Base-by-base conservation (phyloP, 2,797 vertebrate genomes). In the Cyprinella venusta region DNA sequence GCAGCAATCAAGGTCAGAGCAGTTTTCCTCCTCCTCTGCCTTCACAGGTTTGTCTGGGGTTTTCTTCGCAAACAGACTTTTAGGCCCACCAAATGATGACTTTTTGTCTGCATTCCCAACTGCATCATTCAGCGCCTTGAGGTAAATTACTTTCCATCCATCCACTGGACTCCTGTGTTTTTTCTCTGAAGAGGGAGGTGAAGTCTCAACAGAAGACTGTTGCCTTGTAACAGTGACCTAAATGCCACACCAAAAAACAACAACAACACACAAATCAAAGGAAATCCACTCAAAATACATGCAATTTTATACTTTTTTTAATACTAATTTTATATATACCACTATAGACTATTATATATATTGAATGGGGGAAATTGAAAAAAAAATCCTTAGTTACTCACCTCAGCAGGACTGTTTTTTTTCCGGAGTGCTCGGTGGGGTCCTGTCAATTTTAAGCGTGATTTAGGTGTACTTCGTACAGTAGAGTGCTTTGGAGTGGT, bases 81-180 rank as follows among this genome's bases (percentile, higher is more conserved):
- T 67, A 18, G 45, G 45, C 2, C 81, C 26, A 40, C 19, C 16
- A 8, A 4, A 10, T 3, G 76, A 6, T 3, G 65, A 78, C 21
- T 26, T 90, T 63, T 36, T 15, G 24, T 5, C 81, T 21, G 78
- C 79, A 86, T 45, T 76, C 15, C 81, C 80, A 59, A 94, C 50
- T 18, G 91, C 93, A 77, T 90, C 92, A 6, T 84, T 87, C 74
- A 94, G 24, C 2, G 94, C 93, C 83, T 19, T 91, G 81, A 80
- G 88, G 85, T 91, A 94, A 64, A 94, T 92, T 1, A 88, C 88
- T 87, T 91, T 93, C 9, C 87, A 92, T 45, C 86, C 93, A 42
- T 93, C 92, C 33, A 93, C 92, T 18, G 91, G 83, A 15, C 91
- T 91, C 82, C 91, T 88, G 19, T 85, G 87, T 85, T 92, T 94